These are phyloP conservation scores for Salvelinus alpinus DNA, from an alignment of 2,113 vertebrate species.

Conservation along the genomic window DNA sequence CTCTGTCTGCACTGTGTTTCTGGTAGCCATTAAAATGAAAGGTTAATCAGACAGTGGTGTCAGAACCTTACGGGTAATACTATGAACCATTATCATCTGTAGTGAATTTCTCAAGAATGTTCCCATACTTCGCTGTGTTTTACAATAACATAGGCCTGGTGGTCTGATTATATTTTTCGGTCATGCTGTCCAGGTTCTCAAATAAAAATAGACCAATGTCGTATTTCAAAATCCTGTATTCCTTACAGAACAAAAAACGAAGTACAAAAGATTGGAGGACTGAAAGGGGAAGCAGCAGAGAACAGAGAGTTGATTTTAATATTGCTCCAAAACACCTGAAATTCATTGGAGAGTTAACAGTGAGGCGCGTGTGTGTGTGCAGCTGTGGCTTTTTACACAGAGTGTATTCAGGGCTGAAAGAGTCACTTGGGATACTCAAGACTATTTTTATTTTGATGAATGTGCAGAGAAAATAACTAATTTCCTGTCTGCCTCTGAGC, in stretches of 20 bases:
- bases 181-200: conserved; percentile 7
- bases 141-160: conserved; percentile 4
- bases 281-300: conserved; percentile 11
- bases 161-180: not conserved
- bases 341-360: conserved; percentile 44
- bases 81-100: conserved; percentile 12
- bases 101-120: conserved; percentile 25
- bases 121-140: not conserved
- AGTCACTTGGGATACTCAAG: conserved; percentile 56
- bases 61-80: conserved; percentile 33
- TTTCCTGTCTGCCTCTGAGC: conserved; percentile 63
- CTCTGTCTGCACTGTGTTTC: conserved; percentile 27
- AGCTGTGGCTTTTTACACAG: conserved; percentile 51
- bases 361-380: conserved; percentile 31
- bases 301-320: conserved; percentile 29
- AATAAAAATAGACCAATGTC: conserved; percentile 32
- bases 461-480: conserved; percentile 58
- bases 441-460: conserved; percentile 69
- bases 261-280: conserved; percentile 36
- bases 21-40: conserved; percentile 42
- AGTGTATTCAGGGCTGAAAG: conserved; percentile 21
- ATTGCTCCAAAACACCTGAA: conserved; percentile 52
- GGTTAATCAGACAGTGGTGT: conserved; percentile 51
- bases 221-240: conserved; percentile 26
- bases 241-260: conserved; percentile 23